Evolutionary conservation across 2,113 vertebrate species (phyloP), one percentile per base, ranked within the genome.

Genomic region (Daubentonia madagascariensis): DNA sequence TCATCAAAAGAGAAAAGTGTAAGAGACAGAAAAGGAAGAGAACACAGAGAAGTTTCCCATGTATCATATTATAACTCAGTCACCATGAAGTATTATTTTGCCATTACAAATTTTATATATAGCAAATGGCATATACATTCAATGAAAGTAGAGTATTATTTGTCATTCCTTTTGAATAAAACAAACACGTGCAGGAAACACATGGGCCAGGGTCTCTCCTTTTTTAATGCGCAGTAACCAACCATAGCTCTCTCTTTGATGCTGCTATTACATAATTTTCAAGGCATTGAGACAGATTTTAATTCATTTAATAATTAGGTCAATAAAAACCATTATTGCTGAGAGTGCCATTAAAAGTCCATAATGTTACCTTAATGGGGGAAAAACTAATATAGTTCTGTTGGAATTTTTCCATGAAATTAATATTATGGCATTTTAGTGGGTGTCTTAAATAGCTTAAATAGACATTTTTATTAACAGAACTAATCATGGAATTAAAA

Each of bases 351-450:
- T 99, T 99, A 99, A 98, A 98, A 99, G 97, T 98, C 97, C 98
- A 98, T 99, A 98, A 99, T 98, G 98, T 97, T 98, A 98, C 98
- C 96, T 98, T 99, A 99, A 99, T 98, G 97, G 97, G 97, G 70
- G 90, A 93, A 98, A 96, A 98, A 98, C 93, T 95, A 98, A 99
- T 98, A 98, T 89, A 98, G 97, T 98, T 97, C 97, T 97, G 91
- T 83, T 99, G 98, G 98, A 99, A 98, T 95, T 98, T 98, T 97
- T 98, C 98, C 98, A 98, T 97, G 87, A 98, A 98, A 98, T 98
- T 98, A 98, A 98, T 98, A 98, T 93, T 98, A 96, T 79, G 85
- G 97, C 97, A 97, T 97, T 98, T 98, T 89, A 97, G 91, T 98
- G 96, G 87, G 83, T 89, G 16, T 92, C 85, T 98, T 98, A 98